These are phyloP conservation scores for Ceuthmochares aereus DNA, from an alignment of 2,113 vertebrate genomes.

Conservation along the genomic window DNA sequence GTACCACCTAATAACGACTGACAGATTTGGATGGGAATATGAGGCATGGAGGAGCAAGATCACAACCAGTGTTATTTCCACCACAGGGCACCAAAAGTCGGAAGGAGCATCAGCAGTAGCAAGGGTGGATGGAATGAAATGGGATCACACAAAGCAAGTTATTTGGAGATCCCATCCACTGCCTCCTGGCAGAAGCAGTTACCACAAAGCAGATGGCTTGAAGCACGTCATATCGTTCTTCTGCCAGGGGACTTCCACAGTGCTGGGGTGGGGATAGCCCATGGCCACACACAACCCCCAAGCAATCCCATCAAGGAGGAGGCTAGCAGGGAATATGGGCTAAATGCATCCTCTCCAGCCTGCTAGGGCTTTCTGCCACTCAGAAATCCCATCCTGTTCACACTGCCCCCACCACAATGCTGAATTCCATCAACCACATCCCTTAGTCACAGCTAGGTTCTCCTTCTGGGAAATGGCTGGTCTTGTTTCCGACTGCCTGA, in stretches of 20 bases:
- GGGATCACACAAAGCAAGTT: neutral
- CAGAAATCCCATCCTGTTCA: neutral
- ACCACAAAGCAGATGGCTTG: conserved; percentile 39
- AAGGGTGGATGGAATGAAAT: neutral
- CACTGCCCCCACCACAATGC: neutral
- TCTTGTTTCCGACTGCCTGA: neutral
- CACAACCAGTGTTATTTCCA: neutral
- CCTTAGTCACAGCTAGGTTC: neutral
- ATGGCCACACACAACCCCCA: neutral
- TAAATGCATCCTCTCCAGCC: neutral
- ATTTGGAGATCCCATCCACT: neutral
- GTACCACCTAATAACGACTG: neutral
- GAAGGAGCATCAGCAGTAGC: neutral
- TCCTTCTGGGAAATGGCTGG: conserved; percentile 10
- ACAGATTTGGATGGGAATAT: neutral
- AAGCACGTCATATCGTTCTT: neutral
- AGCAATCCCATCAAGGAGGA: neutral
- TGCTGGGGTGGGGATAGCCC: neutral
- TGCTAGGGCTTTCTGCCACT: neutral
- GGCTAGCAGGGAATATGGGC: neutral
- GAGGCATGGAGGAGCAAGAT: neutral
- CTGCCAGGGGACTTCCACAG: conserved; percentile 69
- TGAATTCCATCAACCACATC: neutral
- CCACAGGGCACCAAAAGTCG: neutral
- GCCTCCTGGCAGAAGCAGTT: conserved; percentile 9